Base-by-base conservation (phyloP, 2,888 invertebrate species). In the Saturnia japonica region DNA sequence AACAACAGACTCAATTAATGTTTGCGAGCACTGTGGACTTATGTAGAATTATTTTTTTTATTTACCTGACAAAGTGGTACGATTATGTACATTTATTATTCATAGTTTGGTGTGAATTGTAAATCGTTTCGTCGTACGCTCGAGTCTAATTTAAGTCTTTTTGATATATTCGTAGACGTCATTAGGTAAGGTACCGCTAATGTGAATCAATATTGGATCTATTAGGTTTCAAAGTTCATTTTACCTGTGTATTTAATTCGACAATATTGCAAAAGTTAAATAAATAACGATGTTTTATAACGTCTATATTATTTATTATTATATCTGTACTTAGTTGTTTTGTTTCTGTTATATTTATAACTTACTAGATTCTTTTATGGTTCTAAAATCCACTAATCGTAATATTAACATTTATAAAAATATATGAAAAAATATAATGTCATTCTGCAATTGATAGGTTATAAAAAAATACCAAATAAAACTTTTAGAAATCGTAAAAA, bases 151-250 rank as follows among this genome's bases (percentile, higher is more conserved):
- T 28, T 9, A 60, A 60, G 57, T 11, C 14, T 2, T 14, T 28
- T 22, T 22, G 1, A 22, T 9, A 54, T 9, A 11, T 60, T 60
- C 14, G 14, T 28, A 28, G 12, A 60, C 25, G 28, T 60, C 57
- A 60, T 28, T 60, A n/a, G n/a, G n/a, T n/a, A n/a, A n/a, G n/a
- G n/a, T n/a, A 54, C n/a, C 22, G 57, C 57, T 60, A 60, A 57
- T 25, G 25, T 57, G 25, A 25, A 25, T 2, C 16, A 57, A 60
- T 60, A 60, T 60, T 60, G 14, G n/a, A 1, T 25, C 28, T 25
- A 3, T 1, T 14, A n/a, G 25, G 28, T 19, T 57, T 14, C 28
- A 25, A 60, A 60, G 57, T 60, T 28, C 25, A 28, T 54, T 16
- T 9, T 28, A 60, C 12, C 28, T 60, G 25, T 14, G 4, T 28